These are phyloP conservation scores for Trochalopteron elliotii DNA, from an alignment of 2,113 vertebrate genomes.

Conservation along the genomic window DNA sequence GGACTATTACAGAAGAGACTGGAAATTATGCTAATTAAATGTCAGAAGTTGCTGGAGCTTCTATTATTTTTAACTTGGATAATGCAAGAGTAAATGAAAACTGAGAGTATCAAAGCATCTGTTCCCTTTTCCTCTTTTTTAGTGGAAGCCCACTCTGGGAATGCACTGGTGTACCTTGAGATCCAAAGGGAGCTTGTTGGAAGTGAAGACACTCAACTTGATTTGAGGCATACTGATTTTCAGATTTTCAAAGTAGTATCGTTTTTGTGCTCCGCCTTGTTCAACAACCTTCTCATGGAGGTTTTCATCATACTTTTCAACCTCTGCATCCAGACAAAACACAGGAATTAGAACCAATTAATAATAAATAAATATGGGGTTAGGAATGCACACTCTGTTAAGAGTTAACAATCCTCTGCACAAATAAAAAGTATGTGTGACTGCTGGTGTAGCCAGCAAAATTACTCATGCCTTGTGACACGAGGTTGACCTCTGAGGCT, in stretches of 20 bases:
- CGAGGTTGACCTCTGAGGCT: not conserved
- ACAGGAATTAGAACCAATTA: not conserved
- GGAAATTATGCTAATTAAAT: not conserved
- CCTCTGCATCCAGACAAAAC: slow-evolving; percentile 76
- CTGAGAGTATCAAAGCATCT: not conserved
- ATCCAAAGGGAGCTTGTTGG: slow-evolving; percentile 90
- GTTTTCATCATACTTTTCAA: slow-evolving; percentile 93
- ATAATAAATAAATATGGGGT: not conserved
- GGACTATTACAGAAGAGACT: not conserved
- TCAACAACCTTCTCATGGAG: slow-evolving; percentile 85
- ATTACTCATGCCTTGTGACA: not conserved
- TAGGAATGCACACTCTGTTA: not conserved
- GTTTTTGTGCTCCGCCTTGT: slow-evolving; percentile 75
- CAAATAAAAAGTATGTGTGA: not conserved
- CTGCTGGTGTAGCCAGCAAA: not conserved
- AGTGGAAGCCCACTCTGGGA: not conserved
- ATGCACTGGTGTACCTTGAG: slow-evolving; percentile 81
- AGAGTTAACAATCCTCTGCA: not conserved
- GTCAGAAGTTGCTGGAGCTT: not conserved
- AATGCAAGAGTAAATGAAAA: not conserved
- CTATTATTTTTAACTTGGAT: not conserved
- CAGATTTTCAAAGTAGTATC: slow-evolving; percentile 97
- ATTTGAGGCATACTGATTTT: slow-evolving; percentile 97
- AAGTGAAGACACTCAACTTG: slow-evolving; percentile 95
- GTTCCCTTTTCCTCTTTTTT: not conserved